Conservation (phyloP, 2,888 invertebrate species). For the Dichetophora obliterata region DNA sequence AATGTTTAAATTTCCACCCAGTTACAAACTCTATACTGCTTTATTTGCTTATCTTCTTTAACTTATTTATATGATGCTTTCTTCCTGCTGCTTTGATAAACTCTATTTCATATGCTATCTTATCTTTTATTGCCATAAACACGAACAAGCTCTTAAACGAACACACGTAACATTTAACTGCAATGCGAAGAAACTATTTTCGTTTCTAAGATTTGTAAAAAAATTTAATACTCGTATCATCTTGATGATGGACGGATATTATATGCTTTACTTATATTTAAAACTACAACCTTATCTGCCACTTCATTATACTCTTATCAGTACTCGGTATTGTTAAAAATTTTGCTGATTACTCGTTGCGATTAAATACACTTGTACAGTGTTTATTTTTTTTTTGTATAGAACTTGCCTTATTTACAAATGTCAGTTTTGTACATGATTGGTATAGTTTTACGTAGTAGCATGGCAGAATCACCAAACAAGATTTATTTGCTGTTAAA, state of each 20-base stretch:
- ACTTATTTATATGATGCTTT: not conserved
- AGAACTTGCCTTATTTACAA: not conserved
- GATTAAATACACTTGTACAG: not conserved
- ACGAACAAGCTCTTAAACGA: too few relatives aligned
- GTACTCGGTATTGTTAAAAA: constrained; percentile 14
- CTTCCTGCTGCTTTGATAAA: not conserved
- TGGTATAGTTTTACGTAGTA: not conserved
- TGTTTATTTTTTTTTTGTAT: not conserved
- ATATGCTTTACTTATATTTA: too few relatives aligned
- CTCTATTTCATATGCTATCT: not conserved
- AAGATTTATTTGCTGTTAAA: not conserved
- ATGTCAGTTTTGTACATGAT: not conserved
- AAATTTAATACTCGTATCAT: not conserved
- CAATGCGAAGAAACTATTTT: constrained; percentile 16
- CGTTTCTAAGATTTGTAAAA: not conserved
- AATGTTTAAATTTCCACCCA: too few relatives aligned
- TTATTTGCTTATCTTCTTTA: not conserved
- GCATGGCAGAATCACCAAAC: not conserved
- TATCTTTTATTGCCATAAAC: too few relatives aligned
- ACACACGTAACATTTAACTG: not conserved
- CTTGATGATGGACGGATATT: not conserved
- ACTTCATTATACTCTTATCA: constrained; percentile 25
- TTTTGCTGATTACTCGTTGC: not conserved
- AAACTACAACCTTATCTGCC: not conserved
- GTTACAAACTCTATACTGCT: too few relatives aligned